Conservation (phyloP, 2,888 invertebrate genomes). For the Adela reaumurella region DNA sequence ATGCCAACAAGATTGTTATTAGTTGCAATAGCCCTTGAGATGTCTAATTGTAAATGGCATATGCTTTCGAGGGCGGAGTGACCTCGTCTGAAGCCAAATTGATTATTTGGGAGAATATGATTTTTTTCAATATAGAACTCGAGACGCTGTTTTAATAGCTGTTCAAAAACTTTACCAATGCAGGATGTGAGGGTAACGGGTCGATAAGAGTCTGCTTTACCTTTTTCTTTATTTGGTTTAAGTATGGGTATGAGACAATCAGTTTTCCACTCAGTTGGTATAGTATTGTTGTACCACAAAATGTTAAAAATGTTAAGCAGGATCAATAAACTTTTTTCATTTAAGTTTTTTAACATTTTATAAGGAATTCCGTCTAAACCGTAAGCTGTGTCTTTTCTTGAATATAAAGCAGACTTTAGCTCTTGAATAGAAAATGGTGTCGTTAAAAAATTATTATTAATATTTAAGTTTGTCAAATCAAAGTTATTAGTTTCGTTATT, state of each 20-base stretch:
- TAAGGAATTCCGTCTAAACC: not conserved
- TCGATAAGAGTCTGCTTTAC: conserved; percentile 5
- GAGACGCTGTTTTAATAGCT: conserved; percentile 5
- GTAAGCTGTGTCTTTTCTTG: conserved; percentile 1
- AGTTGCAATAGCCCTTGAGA: not conserved
- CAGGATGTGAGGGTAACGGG: conserved; percentile 8
- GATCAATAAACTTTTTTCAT: not conserved
- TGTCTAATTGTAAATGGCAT: not conserved
- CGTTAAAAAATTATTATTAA: not conserved
- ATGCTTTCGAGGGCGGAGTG: conserved; percentile 1
- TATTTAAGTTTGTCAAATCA: not conserved
- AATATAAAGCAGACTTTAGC: not conserved
- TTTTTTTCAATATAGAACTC: conserved; percentile 7
- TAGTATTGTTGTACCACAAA: not conserved
- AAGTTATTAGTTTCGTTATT: not conserved
- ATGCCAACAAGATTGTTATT: not conserved
- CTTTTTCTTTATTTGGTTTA: conserved; percentile 5
- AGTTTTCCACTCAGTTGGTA: not conserved
- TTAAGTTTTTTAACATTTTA: not conserved
- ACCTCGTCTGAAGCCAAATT: conserved; percentile 7
- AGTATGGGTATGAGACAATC: conserved; percentile 6
- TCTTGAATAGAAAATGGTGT: not conserved
- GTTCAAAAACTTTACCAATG: conserved; percentile 5
- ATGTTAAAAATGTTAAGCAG: not conserved
- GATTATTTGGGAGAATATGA: conserved; percentile 6